Percentiles rank a stretch among this genome's conserved stretches.
Evolutionary conservation across 2,888 invertebrate species (phyloP).

Genomic region (Dasypolia templi): DNA sequence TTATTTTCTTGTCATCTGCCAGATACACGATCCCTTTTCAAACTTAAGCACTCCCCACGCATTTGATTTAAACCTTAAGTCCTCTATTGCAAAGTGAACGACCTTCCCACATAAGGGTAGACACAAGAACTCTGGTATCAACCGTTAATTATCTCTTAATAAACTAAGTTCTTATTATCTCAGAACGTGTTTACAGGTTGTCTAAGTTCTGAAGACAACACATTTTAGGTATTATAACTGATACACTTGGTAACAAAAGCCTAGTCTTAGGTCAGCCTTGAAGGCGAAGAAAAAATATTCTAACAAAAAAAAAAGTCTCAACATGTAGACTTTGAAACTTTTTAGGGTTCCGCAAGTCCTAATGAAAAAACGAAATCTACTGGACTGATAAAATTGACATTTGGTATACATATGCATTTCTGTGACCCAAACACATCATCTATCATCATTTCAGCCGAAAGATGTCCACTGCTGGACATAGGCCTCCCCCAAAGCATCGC

Average conservation of each 20-base stretch:
- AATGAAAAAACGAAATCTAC: too few species aligned
- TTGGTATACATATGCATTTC: too few species aligned
- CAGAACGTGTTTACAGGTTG: slow-evolving; percentile 15
- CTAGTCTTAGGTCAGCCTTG: not conserved
- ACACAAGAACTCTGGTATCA: slow-evolving; percentile 12
- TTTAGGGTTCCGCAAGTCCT: too few species aligned
- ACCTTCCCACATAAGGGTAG: slow-evolving; percentile 2
- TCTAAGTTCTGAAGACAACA: not conserved
- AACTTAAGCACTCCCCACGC: not conserved
- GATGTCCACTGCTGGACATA: too few species aligned
- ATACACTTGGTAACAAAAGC: not conserved
- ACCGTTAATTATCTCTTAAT: slow-evolving; percentile 44
- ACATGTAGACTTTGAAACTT: too few species aligned
- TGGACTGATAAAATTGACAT: too few species aligned
- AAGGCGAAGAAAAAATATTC: not conserved
- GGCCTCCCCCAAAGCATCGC: too few species aligned
- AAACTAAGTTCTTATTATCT: slow-evolving; percentile 22
- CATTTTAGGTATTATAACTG: not conserved
- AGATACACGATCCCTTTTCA: not conserved
- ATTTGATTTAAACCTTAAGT: not conserved
- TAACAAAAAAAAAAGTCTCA: too few species aligned
- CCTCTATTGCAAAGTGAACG: not conserved
- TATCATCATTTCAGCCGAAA: too few species aligned
- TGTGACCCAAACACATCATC: too few species aligned
- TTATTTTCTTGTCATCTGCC: not conserved